These are phyloP conservation scores for Sorex maritimensis DNA, from an alignment of 2,797 vertebrate species.

Conservation along the genomic window DNA sequence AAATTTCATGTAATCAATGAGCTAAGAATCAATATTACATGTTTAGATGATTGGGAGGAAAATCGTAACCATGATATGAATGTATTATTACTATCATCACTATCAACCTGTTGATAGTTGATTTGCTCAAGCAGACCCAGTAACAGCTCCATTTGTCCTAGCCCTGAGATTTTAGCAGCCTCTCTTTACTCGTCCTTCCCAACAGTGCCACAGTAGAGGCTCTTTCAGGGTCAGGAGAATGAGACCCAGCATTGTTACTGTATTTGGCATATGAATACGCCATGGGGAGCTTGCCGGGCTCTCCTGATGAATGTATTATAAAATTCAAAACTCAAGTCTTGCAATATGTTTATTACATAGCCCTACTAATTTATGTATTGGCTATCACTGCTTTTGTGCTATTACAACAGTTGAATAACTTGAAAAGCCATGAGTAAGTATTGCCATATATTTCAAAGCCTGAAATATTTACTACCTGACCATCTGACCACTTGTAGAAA, in stretches of 20 bases:
- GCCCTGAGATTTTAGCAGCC: too few relatives aligned
- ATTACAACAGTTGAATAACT: background rate
- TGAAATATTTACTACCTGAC: background rate
- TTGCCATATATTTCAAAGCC: background rate
- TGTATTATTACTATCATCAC: background rate
- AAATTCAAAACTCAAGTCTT: background rate
- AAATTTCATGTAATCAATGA: background rate
- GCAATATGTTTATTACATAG: background rate
- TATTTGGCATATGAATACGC: too few relatives aligned
- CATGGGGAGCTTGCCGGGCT: too few relatives aligned
- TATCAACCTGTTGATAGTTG: too few relatives aligned
- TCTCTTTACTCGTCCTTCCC: too few relatives aligned
- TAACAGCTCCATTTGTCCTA: too few relatives aligned
- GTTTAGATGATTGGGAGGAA: slow-evolving; percentile 14
- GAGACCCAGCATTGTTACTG: too few relatives aligned
- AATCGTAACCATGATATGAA: background rate
- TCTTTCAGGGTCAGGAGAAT: too few relatives aligned
- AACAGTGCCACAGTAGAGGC: too few relatives aligned
- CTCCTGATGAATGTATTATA: background rate
- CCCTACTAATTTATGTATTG: background rate
- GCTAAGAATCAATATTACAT: background rate
- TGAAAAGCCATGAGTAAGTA: background rate
- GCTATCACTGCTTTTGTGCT: background rate
- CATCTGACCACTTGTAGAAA: background rate
- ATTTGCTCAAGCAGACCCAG: too few relatives aligned